Base-by-base conservation (phyloP, 2,888 invertebrate species). In the Athalia cordata region DNA sequence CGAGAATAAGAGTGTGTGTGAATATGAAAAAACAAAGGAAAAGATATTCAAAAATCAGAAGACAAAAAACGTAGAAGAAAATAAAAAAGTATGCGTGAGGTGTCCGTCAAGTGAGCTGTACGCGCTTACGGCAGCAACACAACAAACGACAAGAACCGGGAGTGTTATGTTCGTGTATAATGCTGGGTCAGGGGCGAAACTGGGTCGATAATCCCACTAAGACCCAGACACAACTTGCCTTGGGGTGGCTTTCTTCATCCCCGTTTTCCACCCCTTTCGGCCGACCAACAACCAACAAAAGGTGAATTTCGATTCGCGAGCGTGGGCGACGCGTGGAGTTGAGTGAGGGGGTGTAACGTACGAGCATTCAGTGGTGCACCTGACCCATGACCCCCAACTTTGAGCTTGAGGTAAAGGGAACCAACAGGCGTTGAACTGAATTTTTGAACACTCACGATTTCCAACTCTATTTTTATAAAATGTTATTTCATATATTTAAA, bases 171-270 rank as follows among this genome's bases (percentile, higher is more conserved):
- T 45, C 75, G 49, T 64, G 74, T 75, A 29, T 29, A 75, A 75
- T 52, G 75, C 62, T 75, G 75, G 75, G 75, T 75, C 75, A 75
- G 75, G 43, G 62, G 75, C 75, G 62, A 75, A 61, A 64, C 75
- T 57, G 62, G 72, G 62, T 75, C 75, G 75, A 75, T 75, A 75
- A 75, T 75, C 75, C 75, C 43, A 29, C 50, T 62, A 75, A 75
- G 75, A 62, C 75, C 61, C 55, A 75, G 75, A 75, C 75, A 75
- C 64, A 47, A 29, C 59, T 64, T 29, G 75, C n/a, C 59, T 64
- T 11, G 57, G 72, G 72, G 72, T 59, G 57, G 59, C 50, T 49
- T 29, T 75, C 13, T 11, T 50, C 45, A 50, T 75, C 62, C 50
- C 62, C 75, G 15, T 50, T 6, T 45, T 43, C 59, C 57, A 15